These are phyloP conservation scores for Huso huso DNA, from an alignment of 2,797 vertebrate species.

Conservation along the genomic window DNA sequence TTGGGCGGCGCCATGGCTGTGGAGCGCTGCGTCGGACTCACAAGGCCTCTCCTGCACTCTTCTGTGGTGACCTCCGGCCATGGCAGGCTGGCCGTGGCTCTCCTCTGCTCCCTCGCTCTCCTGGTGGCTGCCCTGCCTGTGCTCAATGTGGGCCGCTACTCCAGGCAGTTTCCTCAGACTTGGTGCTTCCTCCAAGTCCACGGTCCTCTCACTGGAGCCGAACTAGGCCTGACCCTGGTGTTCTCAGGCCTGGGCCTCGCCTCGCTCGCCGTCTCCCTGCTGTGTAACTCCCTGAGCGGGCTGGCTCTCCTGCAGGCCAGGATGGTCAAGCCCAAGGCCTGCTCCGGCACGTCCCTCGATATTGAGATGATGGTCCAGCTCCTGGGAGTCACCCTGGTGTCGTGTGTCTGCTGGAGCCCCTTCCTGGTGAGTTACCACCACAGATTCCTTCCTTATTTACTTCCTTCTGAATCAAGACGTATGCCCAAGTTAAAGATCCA, in stretches of 20 bases:
- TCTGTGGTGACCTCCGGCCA: slow-evolving; percentile 39
- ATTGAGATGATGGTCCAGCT: slow-evolving; percentile 59
- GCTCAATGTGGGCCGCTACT: slow-evolving; percentile 41
- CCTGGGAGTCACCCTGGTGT: slow-evolving; percentile 49
- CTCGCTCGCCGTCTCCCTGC: slow-evolving; percentile 44
- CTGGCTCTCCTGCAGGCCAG: slow-evolving; percentile 43
- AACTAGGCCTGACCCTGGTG: slow-evolving; percentile 37
- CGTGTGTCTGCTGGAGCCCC: slow-evolving; percentile 1
- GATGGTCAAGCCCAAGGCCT: slow-evolving; percentile 22
- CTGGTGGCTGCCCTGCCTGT: slow-evolving; percentile 47
- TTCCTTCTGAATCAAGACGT: no score
- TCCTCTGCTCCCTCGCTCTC: slow-evolving; percentile 37
- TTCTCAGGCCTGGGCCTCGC: slow-evolving; percentile 53
- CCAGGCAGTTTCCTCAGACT: slow-evolving; percentile 43
- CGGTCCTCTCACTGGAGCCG: slow-evolving; percentile 21
- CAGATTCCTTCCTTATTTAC: no score
- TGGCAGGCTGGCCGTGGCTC: slow-evolving; percentile 28
- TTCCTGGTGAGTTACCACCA: no score
- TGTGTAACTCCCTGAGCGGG: slow-evolving; percentile 53
- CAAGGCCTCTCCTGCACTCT: slow-evolving; percentile 48
- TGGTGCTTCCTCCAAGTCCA: slow-evolving; percentile 58
- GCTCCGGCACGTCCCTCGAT: slow-evolving; percentile 42
- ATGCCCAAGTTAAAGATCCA: no score
- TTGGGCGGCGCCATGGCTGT: slow-evolving; percentile 57
- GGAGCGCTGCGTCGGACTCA: slow-evolving; percentile 57